phyloP scores from a whole-genome alignment of 2,113 vertebrate species.

The Hylia prasina region DNA sequence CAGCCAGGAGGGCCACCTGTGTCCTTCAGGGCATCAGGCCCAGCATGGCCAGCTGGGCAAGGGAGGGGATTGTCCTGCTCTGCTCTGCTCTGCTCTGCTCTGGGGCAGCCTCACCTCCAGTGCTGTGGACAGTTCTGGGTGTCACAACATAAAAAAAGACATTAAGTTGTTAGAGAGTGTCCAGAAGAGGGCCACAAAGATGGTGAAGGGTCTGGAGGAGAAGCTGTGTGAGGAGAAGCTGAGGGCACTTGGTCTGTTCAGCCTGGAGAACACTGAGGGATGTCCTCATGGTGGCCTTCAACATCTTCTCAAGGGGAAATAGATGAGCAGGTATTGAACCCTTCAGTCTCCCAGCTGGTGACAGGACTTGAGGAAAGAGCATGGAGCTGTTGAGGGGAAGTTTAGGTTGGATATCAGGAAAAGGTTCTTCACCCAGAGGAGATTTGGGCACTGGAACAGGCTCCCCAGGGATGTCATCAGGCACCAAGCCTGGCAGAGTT shows the following conservation, averaged over 20 bases:
- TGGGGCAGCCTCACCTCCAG: fast-evolving
- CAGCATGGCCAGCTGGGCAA: not conserved
- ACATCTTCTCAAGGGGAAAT: not conserved
- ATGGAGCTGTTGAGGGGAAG: too few species aligned
- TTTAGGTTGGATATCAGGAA: not conserved
- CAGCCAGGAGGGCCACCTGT: not conserved
- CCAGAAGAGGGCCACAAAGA: too few species aligned
- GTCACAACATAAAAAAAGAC: not conserved
- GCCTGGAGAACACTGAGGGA: not conserved
- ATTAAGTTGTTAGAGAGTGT: not conserved
- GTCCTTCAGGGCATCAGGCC: not conserved
- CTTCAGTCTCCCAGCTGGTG: too few species aligned
- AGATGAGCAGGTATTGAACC: not conserved
- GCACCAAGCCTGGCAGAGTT: not conserved
- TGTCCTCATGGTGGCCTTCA: fast-evolving
- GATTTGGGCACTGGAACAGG: not conserved
- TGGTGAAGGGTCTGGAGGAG: not conserved
- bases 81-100: not conserved
- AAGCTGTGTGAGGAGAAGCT: not conserved
- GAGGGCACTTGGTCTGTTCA: not conserved
- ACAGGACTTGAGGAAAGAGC: not conserved
- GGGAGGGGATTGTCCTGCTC: not conserved
- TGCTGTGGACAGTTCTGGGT: not conserved
- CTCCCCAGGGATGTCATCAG: fast-evolving
- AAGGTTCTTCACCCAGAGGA: not conserved